These are phyloP conservation scores for Pogona vitticeps DNA, from an alignment of 2,113 vertebrate species.

Conservation along the genomic window DNA sequence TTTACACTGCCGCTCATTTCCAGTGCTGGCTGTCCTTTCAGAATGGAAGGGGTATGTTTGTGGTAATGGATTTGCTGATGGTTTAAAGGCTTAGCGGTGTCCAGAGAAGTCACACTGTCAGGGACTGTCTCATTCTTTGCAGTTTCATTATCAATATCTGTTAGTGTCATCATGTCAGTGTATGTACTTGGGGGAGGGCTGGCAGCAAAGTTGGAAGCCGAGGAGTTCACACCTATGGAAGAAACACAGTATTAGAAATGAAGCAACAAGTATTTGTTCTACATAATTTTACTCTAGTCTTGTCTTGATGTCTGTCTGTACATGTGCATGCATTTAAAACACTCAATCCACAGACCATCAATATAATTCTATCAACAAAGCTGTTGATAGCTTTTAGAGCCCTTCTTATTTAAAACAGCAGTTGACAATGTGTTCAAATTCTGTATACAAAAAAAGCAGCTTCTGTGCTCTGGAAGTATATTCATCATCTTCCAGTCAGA, in stretches of 20 bases:
- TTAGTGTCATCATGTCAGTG: constrained; percentile 50
- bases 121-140: constrained; percentile 56
- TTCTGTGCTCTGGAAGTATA: background rate
- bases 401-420: background rate
- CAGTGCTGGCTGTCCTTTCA: constrained; percentile 72
- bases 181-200: constrained; percentile 62
- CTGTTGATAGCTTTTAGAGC: background rate
- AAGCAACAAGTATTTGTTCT: background rate
- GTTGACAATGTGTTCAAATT: background rate
- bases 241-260: background rate
- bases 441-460: background rate
- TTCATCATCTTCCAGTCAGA: no score
- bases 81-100: constrained; percentile 45
- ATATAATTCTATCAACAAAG: background rate
- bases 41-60: constrained; percentile 61
- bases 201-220: constrained; percentile 69
- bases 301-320: background rate
- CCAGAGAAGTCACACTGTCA: constrained; percentile 10
- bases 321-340: background rate
- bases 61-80: constrained; percentile 72
- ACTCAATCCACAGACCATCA: background rate
- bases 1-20: constrained; percentile 72
- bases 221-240: constrained; percentile 74
- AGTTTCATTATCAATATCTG: constrained; percentile 61
- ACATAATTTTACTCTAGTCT: no score